Base-by-base conservation (phyloP, 2,888 invertebrate species). In the Sipha maydis region DNA sequence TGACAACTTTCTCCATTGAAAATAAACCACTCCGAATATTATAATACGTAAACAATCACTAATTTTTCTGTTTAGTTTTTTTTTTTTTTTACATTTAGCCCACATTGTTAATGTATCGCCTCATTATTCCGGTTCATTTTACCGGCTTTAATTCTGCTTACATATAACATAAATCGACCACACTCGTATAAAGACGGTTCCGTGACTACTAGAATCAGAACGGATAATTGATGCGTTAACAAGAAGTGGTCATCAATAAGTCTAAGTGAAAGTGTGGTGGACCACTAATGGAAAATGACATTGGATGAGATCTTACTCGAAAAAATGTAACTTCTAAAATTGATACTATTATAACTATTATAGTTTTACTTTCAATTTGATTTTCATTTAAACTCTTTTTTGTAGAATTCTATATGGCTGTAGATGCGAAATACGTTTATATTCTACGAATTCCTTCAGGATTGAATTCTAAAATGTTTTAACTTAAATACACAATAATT, bases 61-160 rank as follows among this genome's bases (percentile, higher is more conserved):
- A 84, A 76, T 77, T 67, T 76, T 61, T 84, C 76, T 48, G 31
- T 77, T 31, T 67, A 67, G 28, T 67, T 3, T 31, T 61, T 76
- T 67, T 41, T 31, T 61, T 76, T 67, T 41, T 67, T 56, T 84
- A 28, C 41, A 77, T 76, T 77, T 76, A 84, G 38, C 31, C 67
- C 76, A 76, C 84, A 41, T 67, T 71, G 79, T 48, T 71, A 54
- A 41, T 31, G 28, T 54, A 48, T 69, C 48, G 69, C 48, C 78
- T 85, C 56, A 71, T 85, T 85, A 85, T 85, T 85, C 85, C 85
- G 85, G 85, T 85, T 85, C 34, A 85, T 67, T 85, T 78, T 79
- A 78, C 3, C 25, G 4, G 75, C 85, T 54, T 71, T 78, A 85
- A 21, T 38, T 78, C 14, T n/a, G 34, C 48, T 41, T 25, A 73